A percentile compares a stretch with the other conserved stretches of the same genome.
These are phyloP conservation scores for Clunio marinus DNA, from an alignment of 2,888 invertebrate genomes.

Conservation along the genomic window DNA sequence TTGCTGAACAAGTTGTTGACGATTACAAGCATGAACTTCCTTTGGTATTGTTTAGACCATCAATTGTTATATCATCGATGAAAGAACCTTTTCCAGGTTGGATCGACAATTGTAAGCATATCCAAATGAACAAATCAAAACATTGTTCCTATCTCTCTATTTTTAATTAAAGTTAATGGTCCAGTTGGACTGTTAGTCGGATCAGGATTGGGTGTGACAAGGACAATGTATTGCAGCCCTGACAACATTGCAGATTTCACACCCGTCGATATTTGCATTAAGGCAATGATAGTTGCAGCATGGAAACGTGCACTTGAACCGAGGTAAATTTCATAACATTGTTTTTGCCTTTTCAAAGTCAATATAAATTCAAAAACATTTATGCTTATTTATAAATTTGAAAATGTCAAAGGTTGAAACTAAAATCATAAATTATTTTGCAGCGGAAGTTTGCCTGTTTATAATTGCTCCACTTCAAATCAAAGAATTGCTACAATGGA, in stretches of 20 bases:
- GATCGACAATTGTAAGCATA: slow-evolving; percentile 54
- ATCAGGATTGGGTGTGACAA: slow-evolving; percentile 67
- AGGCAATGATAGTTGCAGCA: slow-evolving; percentile 63
- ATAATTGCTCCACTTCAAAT: slow-evolving; percentile 74
- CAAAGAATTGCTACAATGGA: slow-evolving; percentile 64
- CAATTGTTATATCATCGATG: slow-evolving; percentile 68
- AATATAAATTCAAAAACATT: no score
- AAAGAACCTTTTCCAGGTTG: slow-evolving; percentile 61
- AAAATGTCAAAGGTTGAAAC: neutral
- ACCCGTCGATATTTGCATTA: slow-evolving; percentile 76
- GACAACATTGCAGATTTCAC: slow-evolving; percentile 66
- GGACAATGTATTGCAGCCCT: slow-evolving; percentile 61
- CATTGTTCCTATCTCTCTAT: neutral
- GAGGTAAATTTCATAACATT: neutral
- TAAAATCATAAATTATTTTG: neutral
- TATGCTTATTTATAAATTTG: neutral
- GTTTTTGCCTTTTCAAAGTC: no score
- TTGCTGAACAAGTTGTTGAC: slow-evolving; percentile 75
- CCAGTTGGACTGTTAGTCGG: slow-evolving; percentile 71
- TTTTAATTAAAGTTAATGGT: slow-evolving; percentile 75
- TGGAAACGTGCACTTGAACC: slow-evolving; percentile 56
- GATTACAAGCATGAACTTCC: slow-evolving; percentile 67
- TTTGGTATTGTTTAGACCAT: slow-evolving; percentile 75
- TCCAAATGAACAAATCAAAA: neutral
- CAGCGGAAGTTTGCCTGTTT: slow-evolving; percentile 58